Evolutionary conservation across 2,888 invertebrate genomes (phyloP).

Genomic region (Phalera bucephala): DNA sequence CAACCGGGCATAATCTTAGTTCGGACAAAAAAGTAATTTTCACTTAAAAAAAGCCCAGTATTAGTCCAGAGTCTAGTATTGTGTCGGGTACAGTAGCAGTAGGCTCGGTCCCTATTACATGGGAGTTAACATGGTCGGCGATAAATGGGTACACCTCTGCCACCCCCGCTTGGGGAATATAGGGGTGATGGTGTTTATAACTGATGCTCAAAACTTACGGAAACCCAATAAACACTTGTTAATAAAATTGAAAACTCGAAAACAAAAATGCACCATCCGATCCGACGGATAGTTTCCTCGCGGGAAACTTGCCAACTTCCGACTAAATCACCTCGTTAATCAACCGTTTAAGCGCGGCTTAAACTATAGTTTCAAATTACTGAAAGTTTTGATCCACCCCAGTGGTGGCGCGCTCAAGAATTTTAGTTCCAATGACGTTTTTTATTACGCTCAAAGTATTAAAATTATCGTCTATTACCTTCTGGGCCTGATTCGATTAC

Average conservation of each 20-base stretch:
- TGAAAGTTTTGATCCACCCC: slow-evolving; percentile 45
- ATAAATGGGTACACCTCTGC: no score
- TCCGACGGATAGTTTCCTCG: slow-evolving; percentile 34
- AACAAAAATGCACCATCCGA: slow-evolving; percentile 22
- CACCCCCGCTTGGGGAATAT: no score
- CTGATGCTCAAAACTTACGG: no score
- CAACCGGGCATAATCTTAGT: no score
- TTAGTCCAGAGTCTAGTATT: no score
- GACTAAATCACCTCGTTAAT: slow-evolving; percentile 57
- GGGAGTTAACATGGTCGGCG: no score
- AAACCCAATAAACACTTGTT: neutral
- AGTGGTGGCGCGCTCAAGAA: slow-evolving; percentile 13
- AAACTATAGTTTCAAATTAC: slow-evolving; percentile 58
- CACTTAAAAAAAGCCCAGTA: no score
- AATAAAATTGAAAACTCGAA: slow-evolving; percentile 27
- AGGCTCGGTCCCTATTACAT: no score
- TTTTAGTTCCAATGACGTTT: slow-evolving; percentile 27
- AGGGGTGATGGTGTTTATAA: no score
- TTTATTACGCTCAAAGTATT: slow-evolving; percentile 26
- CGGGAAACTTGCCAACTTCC: slow-evolving; percentile 41
- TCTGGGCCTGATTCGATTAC: no score
- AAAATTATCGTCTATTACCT: slow-evolving; percentile 16
- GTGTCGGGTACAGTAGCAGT: no score
- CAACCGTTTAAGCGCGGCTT: slow-evolving; percentile 59
- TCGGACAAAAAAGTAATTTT: no score